Evolutionary conservation across 2,888 invertebrate species (phyloP).

Genomic region (Melitaea athalia): DNA sequence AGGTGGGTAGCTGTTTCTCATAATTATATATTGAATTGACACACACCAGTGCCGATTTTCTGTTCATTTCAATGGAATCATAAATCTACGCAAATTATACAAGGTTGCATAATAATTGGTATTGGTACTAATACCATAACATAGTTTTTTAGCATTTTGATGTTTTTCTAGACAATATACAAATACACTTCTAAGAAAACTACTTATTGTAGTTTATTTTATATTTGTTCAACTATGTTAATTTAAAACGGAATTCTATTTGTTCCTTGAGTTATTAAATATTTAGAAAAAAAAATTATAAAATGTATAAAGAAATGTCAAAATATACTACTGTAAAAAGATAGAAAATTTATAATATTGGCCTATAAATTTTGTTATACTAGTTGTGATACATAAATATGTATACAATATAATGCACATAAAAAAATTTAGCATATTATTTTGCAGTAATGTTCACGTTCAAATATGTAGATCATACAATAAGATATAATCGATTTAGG

Average conservation of each 20-base stretch:
- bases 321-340: background rate
- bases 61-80: background rate
- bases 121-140: background rate
- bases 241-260: no score
- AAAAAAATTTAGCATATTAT: no score
- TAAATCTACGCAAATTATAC: background rate
- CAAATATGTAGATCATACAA: no score
- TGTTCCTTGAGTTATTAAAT: background rate
- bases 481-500: no score
- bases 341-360: background rate
- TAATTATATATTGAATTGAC: conserved; percentile 9
- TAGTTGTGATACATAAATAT: no score
- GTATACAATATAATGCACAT: no score
- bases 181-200: background rate
- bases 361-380: no score
- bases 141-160: background rate
- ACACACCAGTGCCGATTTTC: background rate
- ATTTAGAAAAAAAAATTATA: background rate
- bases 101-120: background rate
- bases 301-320: background rate
- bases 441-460: no score
- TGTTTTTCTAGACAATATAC: background rate
- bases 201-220: background rate
- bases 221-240: background rate
- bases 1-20: conserved; percentile 27